Conservation (phyloP, 2,888 invertebrate species). For the Fissipunctia ypsillon region DNA sequence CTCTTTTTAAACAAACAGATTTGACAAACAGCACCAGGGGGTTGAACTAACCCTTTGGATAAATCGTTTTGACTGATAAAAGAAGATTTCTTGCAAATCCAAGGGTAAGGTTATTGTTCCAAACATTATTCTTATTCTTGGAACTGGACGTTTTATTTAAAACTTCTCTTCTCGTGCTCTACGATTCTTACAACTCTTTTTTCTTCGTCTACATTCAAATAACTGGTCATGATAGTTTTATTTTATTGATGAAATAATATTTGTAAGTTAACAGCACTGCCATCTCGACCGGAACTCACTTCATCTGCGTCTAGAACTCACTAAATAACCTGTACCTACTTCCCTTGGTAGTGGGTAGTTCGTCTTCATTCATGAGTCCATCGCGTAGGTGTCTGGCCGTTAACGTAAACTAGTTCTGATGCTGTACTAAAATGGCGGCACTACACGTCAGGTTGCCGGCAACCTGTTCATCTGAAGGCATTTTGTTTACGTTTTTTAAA, state of each 20-base stretch:
- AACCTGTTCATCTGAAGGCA: slow-evolving; percentile 49
- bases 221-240: background rate
- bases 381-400: slow-evolving; percentile 59
- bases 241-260: background rate
- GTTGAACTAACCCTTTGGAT: slow-evolving; percentile 19
- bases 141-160: background rate
- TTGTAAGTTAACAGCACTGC: too few relatives aligned
- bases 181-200: too few relatives aligned
- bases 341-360: slow-evolving; percentile 37
- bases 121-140: slow-evolving; percentile 4
- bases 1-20: slow-evolving; percentile 12
- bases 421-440: slow-evolving; percentile 35
- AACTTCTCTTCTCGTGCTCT: too few relatives aligned
- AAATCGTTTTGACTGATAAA: slow-evolving; percentile 35
- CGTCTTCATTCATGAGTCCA: slow-evolving; percentile 59
- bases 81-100: slow-evolving; percentile 1
- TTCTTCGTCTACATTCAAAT: background rate
- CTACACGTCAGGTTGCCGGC: slow-evolving; percentile 6
- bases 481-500: slow-evolving; percentile 35
- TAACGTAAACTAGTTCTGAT: slow-evolving; percentile 64
- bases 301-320: background rate
- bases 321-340: too few relatives aligned
- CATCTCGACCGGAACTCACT: slow-evolving; percentile 40
- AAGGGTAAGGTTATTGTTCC: background rate
- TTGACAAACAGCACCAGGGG: slow-evolving; percentile 27